Evolutionary conservation across 2,888 invertebrate genomes (phyloP).

Genomic region (Amiota minor): DNA sequence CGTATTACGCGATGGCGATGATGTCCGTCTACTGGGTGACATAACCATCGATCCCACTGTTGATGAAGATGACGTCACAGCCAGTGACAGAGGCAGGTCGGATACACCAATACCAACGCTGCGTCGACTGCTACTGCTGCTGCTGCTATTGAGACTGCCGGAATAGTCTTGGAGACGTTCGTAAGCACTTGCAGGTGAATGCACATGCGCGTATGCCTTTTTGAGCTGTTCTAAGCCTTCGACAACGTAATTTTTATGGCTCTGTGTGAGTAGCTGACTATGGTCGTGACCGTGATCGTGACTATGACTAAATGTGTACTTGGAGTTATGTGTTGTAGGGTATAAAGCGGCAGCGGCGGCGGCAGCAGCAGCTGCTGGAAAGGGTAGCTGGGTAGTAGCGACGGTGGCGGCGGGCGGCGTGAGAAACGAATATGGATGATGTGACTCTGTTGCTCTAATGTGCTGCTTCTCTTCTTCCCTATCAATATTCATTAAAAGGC

Average conservation of each 20-base stretch:
- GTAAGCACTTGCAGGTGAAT: conserved; percentile 45
- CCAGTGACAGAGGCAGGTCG: conserved; percentile 38
- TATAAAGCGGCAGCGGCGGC: background rate
- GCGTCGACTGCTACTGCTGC: conserved; percentile 40
- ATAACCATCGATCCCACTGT: conserved; percentile 75
- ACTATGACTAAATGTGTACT: conserved; percentile 15
- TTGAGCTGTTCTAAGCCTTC: conserved; percentile 50
- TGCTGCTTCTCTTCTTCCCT: conserved; percentile 55
- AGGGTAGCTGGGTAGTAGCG: conserved; percentile 27
- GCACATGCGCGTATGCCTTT: conserved; percentile 55
- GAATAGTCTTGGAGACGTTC: background rate
- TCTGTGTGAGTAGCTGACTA: conserved; percentile 36
- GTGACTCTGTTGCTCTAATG: conserved; percentile 32
- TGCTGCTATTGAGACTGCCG: conserved; percentile 41
- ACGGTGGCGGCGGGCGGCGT: conserved; percentile 15
- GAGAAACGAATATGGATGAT: conserved; percentile 6
- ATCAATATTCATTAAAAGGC: conserved; percentile 70
- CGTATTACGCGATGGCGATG: conserved; percentile 74
- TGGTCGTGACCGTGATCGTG: background rate
- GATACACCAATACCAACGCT: conserved; percentile 33
- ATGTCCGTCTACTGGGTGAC: conserved; percentile 81
- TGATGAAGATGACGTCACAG: conserved; percentile 35
- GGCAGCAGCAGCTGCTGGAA: conserved; percentile 13
- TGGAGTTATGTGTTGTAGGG: background rate
- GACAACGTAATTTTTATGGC: conserved; percentile 34